Evolutionary conservation across 2,888 invertebrate species (phyloP), one percentile per base, ranked within the genome.

Genomic region (Acrobasis repandana): DNA sequence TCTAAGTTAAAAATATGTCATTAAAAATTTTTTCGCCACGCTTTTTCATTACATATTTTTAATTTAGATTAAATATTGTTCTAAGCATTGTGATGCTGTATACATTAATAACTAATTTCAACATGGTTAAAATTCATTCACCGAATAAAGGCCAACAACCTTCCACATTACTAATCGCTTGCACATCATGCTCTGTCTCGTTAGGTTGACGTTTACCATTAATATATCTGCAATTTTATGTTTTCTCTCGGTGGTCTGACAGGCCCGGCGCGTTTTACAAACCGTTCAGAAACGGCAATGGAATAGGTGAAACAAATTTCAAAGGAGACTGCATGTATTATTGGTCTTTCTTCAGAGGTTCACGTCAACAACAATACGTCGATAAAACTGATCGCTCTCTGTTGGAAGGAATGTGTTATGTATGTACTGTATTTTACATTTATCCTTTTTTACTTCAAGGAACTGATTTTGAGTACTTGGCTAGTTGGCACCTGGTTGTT

Each of bases 301-400:
- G 75, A 85, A 84, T 85, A 83, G 84, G 85, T 86, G 86, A 83
- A 80, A 79, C 85, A 79, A 86, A 86, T 87, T 79, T 73, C 71
- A 74, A 82, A 78, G 79, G 70, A 74, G 74, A 76, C 72, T 76
- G 76, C 76, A 71, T 69, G 65, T 64, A 74, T 86, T 83, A 85
- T 84, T 80, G 75, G 66, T 71, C 67, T 74, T 79, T 79, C 80
- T 83, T 83, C 48, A 36, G 63, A 46, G 49, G 54, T 38, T 18
- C 36, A n/a, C 36, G 52, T 46, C 51, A 62, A 65, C 67, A 88
- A 89, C 88, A 89, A 90, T 90, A 82, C 82, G 65, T 68, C 88
- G 81, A 90, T 90, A 90, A 90, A 90, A 86, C 69, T 82, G 83
- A 86, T 83, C 76, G 81, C 77, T 70, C 74, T 72, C 68, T 77